Evolutionary conservation across 2,113 vertebrate genomes (phyloP).

Genomic region (Hemibagrus wyckioides): DNA sequence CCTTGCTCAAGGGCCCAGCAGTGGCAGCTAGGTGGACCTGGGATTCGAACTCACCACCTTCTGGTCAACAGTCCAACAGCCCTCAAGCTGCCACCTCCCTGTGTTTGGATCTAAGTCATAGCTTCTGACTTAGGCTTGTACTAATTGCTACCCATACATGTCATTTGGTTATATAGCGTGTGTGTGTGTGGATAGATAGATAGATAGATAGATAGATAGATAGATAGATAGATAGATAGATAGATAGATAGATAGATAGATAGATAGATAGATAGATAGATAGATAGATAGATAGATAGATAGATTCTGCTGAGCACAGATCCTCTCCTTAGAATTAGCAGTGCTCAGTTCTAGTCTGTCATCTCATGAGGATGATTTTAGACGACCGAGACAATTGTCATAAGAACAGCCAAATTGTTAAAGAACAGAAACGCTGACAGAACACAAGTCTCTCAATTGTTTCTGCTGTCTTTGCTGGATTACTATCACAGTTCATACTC

Average conservation of each 20-base stretch:
- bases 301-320: neutral
- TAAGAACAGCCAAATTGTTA: slow-evolving; percentile 31
- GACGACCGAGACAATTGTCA: slow-evolving; percentile 5
- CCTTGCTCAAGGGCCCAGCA: too few species aligned
- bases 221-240: slow-evolving; percentile 1
- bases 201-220: neutral
- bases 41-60: too few species aligned
- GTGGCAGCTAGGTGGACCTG: too few species aligned
- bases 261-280: too few species aligned
- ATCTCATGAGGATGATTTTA: neutral
- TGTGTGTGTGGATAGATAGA: neutral
- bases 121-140: too few species aligned
- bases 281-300: neutral
- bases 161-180: too few species aligned
- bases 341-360: neutral
- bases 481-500: slow-evolving; percentile 43
- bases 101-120: too few species aligned
- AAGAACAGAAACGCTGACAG: slow-evolving; percentile 46
- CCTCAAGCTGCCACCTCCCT: too few species aligned
- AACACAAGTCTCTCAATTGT: neutral
- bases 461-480: slow-evolving; percentile 50
- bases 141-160: too few species aligned
- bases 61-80: too few species aligned
- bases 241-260: neutral
- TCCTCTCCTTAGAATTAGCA: neutral